phyloP scores from a whole-genome alignment of 2,888 invertebrate species.

The Polylopha cassiicola region DNA sequence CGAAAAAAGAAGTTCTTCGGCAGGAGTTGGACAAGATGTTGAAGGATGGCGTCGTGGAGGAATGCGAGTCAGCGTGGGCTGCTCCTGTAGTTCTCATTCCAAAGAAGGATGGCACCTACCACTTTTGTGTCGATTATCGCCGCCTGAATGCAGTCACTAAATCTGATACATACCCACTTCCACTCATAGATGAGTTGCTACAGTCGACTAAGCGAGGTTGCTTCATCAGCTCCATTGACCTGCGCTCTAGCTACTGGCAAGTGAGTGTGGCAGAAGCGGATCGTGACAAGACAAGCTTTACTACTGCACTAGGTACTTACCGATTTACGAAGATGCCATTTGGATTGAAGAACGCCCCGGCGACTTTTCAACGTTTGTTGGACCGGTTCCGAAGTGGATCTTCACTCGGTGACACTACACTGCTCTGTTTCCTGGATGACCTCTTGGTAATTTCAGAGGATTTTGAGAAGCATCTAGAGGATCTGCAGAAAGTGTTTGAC shows the following conservation, averaged over 20 bases:
- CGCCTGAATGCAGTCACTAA: not conserved
- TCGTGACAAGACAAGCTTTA: not conserved
- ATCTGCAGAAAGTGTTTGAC: not conserved
- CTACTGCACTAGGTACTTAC: not conserved
- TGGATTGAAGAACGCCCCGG: not conserved
- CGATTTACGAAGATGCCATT: not conserved
- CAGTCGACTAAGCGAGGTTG: not conserved
- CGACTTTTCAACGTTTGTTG: not conserved
- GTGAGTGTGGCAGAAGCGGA: not conserved
- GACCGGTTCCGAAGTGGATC: not conserved
- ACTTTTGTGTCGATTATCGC: not conserved
- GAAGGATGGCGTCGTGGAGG: no score
- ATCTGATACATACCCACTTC: not conserved
- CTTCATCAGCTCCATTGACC: not conserved
- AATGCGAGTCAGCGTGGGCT: no score
- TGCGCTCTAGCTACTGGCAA: conserved; percentile 1
- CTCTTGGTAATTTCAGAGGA: not conserved
- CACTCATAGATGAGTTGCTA: not conserved
- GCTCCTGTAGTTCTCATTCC: no score
- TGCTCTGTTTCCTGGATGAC: not conserved
- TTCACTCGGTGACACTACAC: not conserved
- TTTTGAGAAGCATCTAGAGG: not conserved
- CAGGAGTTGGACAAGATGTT: no score
- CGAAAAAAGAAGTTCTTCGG: no score
- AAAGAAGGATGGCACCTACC: not conserved